These are phyloP conservation scores for Gopherus evgoodei DNA, from an alignment of 2,113 vertebrate genomes.

Conservation along the genomic window DNA sequence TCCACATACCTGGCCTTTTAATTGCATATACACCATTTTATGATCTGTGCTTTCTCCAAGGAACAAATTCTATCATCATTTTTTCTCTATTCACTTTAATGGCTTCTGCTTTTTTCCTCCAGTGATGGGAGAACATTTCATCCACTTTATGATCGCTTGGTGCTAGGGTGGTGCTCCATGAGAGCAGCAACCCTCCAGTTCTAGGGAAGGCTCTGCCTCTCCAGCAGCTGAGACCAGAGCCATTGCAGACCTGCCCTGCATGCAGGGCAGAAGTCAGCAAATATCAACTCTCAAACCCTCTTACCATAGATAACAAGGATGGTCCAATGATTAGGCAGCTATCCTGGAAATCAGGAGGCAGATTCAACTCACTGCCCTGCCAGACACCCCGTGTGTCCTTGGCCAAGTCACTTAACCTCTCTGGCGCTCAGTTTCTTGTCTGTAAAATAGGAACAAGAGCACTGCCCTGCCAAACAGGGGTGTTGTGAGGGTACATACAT, in stretches of 20 bases:
- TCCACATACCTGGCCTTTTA: neutral
- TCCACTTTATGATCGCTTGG: neutral
- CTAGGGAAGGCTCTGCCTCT: neutral
- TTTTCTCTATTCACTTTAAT: neutral
- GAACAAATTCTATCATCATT: neutral
- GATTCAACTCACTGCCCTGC: neutral
- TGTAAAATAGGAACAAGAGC: neutral
- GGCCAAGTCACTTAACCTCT: neutral
- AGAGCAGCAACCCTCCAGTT: neutral
- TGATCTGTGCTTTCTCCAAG: neutral
- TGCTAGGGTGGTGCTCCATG: neutral
- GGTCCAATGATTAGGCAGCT: neutral
- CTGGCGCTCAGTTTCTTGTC: neutral
- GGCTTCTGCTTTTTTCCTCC: neutral
- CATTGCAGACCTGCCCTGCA: rapidly evolving
- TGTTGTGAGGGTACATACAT: rapidly evolving
- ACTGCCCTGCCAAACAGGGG: neutral
- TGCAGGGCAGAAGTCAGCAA: neutral
- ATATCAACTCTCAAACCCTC: neutral
- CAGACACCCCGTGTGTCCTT: neutral
- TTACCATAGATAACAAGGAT: neutral
- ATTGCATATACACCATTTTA: neutral
- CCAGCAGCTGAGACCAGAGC: neutral
- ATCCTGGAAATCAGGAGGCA: neutral
- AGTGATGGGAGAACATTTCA: neutral